Evolutionary conservation across 2,113 vertebrate species (phyloP), one percentile per base, ranked within the genome.

Genomic region (Tauraco erythrolophus): DNA sequence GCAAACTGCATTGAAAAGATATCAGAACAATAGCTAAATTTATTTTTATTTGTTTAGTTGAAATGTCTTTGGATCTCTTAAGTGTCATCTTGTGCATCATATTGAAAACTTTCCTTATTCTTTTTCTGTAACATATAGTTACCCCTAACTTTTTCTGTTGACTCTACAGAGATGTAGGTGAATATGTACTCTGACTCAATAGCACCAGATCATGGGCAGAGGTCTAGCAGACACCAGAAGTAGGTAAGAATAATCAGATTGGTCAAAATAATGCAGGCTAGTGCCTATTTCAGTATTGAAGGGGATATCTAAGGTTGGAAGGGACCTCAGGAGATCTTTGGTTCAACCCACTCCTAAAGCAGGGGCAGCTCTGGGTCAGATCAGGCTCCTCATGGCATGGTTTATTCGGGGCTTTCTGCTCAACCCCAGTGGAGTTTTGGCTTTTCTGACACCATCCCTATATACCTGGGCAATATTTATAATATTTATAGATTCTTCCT

Each of bases 321-420:
- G 37, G 6, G 3, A 46, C 23, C 7, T 50, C 39, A 33, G 14
- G 41, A 31, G 19, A 30, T 46, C 17, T 60, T 78, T 35, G 46
- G 43, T 21, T 10, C 7, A 14, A 51, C 0, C 2, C 14, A 5
- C 19, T 65, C 6, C 0, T 0, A 82, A 70, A 88, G 11, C 5
- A 70, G 10, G 4, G 18, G 8, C 41, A 64, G 12, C 22, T 56
- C 28, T 78, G 56, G 14, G 7, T 60, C 84, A 51, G 43, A 78
- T 6, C 13, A 50, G 19, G 14, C 10, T 83, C 27, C 30, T 80
- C n/a, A 54, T 19, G 17, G 6, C 18, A 61, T 80, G 11, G 10
- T 79, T 37, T 79, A 3, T 87, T 54, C 68, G 39, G 9, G 19
- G 4, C 11, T 87, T 88, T 80, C 66, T 76, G 6, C 19, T 54